Percentiles rank a stretch among this genome's conserved stretches.
Conservation (phyloP, 2,888 invertebrate genomes). For the Xiphydria camelus region DNA sequence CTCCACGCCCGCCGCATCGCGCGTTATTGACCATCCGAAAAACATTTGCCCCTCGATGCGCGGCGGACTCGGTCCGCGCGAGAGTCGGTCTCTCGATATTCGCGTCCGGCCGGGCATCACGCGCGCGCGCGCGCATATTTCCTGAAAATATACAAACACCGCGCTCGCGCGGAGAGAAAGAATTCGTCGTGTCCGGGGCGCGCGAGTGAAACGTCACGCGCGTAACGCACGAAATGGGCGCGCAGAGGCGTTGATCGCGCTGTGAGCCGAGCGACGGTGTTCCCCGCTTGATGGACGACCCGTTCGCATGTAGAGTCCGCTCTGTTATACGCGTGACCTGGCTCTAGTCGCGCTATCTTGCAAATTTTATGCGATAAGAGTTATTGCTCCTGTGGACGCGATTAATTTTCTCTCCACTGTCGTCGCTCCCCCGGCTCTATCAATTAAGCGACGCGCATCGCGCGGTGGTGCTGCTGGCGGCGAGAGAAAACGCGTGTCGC, state of each 20-base stretch:
- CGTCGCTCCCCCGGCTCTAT: constrained; percentile 40
- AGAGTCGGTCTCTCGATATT: too few relatives aligned
- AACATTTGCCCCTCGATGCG: constrained; percentile 42
- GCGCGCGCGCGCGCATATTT: constrained; percentile 12
- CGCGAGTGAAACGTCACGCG: constrained; percentile 18
- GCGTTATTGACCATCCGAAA: constrained; percentile 48
- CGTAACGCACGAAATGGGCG: constrained; percentile 36
- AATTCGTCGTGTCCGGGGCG: constrained; percentile 8
- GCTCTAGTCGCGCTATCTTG: constrained; percentile 48
- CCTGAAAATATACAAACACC: not conserved
- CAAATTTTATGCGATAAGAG: constrained; percentile 45
- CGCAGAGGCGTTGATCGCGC: constrained; percentile 29
- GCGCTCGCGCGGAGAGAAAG: constrained; percentile 6
- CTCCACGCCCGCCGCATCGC: constrained; percentile 48
- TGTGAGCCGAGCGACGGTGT: constrained; percentile 26
- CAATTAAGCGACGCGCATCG: constrained; percentile 35
- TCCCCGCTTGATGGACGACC: constrained; percentile 55
- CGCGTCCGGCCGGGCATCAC: too few relatives aligned
- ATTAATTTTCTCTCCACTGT: constrained; percentile 38
- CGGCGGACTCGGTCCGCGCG: too few relatives aligned
- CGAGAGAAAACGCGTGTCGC: constrained; percentile 36
- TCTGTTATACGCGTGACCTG: constrained; percentile 38
- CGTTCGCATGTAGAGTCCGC: constrained; percentile 48
- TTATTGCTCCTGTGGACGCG: constrained; percentile 36
- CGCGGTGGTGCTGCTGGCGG: constrained; percentile 25